Base-by-base conservation (phyloP, 2,888 invertebrate genomes). In the Piscicola geometra region DNA sequence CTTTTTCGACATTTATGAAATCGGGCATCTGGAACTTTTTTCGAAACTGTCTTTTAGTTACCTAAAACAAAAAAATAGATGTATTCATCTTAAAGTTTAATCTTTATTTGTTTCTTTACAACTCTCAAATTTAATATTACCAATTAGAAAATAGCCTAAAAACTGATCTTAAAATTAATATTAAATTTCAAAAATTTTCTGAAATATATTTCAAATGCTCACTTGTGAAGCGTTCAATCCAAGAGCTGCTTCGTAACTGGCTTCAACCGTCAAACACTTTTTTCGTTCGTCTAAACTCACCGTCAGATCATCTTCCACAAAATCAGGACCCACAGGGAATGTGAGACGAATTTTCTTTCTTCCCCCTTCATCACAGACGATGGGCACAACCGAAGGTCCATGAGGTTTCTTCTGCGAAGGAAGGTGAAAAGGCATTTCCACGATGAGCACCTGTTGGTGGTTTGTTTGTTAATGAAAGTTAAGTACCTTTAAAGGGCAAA, bases 361-460 rank as follows among this genome's bases (percentile, higher is more conserved):
- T 9, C 80, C 80, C 12, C 78, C 77, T 0, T 28, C 50, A 71
- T 78, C 80, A 21, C 77, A 74, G 1, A 77, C 35, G 9, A 80
- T 78, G 0, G 80, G 80, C 30, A 78, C 77, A 25, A 80, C 79
- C 66, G 77, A 78, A 2, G 80, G 80, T 9, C 80, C 80, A 3
- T 72, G 47, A 30, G 79, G 80, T 12, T 73, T 69, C 66, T 74
- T 76, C 32, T 76, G 78, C 0, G 79, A 79, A 1, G 80, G 80
- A 30, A 80, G 71, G 75, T 80, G 80, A 75, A 80, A 80, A n/a
- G 80, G 80, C 79, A 80, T 80, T 68, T 80, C 80, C 33, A 80
- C 76, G 33, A 78, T 76, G 25, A 80, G 77, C 21, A 77, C 30
- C 21, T 78, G 76, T 25, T 3, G 25, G 1, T 68, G 21, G 21